phyloP scores from a whole-genome alignment of 2,113 vertebrate genomes.

The Aleadryas rufinucha region DNA sequence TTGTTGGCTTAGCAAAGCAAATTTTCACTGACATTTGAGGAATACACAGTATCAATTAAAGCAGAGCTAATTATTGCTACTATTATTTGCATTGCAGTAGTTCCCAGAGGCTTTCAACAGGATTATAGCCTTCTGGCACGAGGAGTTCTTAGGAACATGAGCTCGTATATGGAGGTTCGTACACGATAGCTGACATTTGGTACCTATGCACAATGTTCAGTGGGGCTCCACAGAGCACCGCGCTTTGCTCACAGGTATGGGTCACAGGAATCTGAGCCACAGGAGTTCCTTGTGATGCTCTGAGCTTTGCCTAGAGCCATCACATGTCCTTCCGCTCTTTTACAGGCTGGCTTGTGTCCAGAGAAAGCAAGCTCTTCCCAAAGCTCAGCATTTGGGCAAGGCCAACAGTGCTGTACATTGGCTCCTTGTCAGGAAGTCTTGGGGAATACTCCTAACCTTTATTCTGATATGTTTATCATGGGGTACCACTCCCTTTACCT shows the following conservation, averaged over 20 bases:
- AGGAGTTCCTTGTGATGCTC: neutral
- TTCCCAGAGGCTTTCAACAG: slow-evolving; percentile 26
- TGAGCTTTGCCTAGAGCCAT: neutral
- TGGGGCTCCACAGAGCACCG: neutral
- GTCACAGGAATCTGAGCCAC: neutral
- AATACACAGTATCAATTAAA: slow-evolving; percentile 66
- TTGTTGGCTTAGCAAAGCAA: slow-evolving; percentile 54
- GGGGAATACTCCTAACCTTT: neutral
- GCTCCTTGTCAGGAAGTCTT: neutral
- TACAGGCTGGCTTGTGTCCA: neutral
- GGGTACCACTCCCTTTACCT: neutral
- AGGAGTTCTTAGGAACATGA: neutral
- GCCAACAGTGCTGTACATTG: neutral
- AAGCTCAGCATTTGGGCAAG: neutral
- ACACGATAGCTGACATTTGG: neutral
- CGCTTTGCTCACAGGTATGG: neutral
- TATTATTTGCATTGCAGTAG: slow-evolving; percentile 61
- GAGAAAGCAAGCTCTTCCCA: neutral
- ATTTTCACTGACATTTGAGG: slow-evolving; percentile 59
- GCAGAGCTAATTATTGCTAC: slow-evolving; percentile 63
- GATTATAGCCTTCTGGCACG: slow-evolving; percentile 26
- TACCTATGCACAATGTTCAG: neutral
- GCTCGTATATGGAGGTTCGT: neutral
- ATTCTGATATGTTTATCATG: neutral
- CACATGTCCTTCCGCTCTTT: neutral